These are phyloP conservation scores for Stratiomys singularior DNA, from an alignment of 2,888 invertebrate genomes.

Conservation along the genomic window DNA sequence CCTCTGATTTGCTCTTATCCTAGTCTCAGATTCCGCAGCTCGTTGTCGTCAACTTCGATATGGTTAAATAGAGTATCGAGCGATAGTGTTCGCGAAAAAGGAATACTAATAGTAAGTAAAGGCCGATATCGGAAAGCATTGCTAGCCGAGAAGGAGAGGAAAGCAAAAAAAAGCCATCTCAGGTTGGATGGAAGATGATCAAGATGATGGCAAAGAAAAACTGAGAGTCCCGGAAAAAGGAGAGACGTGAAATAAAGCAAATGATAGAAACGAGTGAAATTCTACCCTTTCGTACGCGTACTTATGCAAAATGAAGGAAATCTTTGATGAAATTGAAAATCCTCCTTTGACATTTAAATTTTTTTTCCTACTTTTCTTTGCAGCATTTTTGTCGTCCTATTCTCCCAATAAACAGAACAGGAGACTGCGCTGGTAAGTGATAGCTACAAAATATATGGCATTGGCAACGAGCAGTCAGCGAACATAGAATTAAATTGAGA, in stretches of 20 bases:
- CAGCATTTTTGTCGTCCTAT: not conserved
- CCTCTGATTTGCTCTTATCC: constrained; percentile 19
- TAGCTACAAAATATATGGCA: not conserved
- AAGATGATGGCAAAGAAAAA: not conserved
- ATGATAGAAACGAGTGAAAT: not conserved
- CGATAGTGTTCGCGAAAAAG: not conserved
- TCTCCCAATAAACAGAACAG: not conserved
- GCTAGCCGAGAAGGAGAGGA: too few relatives aligned
- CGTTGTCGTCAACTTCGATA: not conserved
- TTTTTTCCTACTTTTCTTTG: not conserved
- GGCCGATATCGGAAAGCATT: not conserved
- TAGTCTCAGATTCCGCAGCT: not conserved
- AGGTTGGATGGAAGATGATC: not conserved
- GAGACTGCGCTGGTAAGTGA: not conserved
- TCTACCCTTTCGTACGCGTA: constrained; percentile 25
- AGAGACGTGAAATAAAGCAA: not conserved
- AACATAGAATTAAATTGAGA: not conserved
- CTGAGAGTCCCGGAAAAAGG: not conserved
- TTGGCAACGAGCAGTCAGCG: not conserved
- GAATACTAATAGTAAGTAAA: not conserved
- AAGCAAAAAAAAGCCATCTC: not conserved
- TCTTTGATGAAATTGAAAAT: constrained; percentile 39
- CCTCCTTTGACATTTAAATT: constrained; percentile 39
- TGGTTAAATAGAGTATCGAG: not conserved
- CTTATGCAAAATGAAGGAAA: not conserved